Evolutionary conservation across 2,888 invertebrate genomes (phyloP).

Genomic region (Drosophila monieri): DNA sequence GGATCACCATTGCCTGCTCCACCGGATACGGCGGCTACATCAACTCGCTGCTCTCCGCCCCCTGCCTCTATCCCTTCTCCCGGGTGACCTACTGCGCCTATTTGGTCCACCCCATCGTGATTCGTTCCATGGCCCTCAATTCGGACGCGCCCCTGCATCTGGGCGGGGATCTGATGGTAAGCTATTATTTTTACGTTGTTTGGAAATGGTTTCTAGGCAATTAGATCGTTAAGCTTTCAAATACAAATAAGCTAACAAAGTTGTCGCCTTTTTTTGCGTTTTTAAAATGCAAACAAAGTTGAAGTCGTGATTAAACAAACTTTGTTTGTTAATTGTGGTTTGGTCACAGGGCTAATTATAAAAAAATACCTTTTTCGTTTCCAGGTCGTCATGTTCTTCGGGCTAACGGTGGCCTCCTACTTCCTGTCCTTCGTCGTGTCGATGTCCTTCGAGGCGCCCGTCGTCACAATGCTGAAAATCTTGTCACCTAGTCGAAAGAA

Average conservation of each 20-base stretch:
- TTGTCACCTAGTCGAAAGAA: constrained; percentile 86
- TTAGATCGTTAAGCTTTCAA: neutral
- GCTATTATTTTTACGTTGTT: constrained; percentile 49
- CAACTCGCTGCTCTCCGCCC: constrained; percentile 89
- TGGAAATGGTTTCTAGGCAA: neutral
- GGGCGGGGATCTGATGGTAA: constrained; percentile 90
- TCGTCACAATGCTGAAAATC: constrained; percentile 92
- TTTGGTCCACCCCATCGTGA: constrained; percentile 92
- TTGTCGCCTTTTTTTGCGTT: neutral
- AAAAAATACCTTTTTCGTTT: constrained; percentile 54
- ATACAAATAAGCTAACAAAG: neutral
- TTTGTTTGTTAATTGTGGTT: neutral
- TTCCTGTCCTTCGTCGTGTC: constrained; percentile 91
- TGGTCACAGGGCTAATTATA: neutral
- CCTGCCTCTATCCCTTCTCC: constrained; percentile 92
- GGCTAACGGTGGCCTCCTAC: constrained; percentile 92
- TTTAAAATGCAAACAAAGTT: neutral
- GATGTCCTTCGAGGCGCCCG: constrained; percentile 92
- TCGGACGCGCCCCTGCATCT: constrained; percentile 93
- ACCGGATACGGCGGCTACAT: constrained; percentile 93
- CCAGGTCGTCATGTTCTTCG: constrained; percentile 91
- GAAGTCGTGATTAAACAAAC: neutral
- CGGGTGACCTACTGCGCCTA: constrained; percentile 95
- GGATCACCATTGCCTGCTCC: constrained; percentile 93
- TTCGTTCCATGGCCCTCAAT: constrained; percentile 91